Conservation (phyloP, 2,797 vertebrate species). For the Pelodytes ibericus region DNA sequence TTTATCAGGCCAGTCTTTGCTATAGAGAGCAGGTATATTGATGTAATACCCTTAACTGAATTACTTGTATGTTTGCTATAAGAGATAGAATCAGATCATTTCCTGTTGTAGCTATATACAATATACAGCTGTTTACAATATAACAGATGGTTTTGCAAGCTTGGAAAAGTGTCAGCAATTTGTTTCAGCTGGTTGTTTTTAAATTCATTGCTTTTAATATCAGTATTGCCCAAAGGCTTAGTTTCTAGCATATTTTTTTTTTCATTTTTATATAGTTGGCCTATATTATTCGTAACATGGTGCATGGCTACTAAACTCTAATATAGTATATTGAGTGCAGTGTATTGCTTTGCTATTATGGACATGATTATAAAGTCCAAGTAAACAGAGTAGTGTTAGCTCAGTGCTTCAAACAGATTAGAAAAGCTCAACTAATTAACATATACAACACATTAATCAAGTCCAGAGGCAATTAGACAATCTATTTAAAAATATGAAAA, state of each 20-base stretch:
- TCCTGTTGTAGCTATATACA: constrained; percentile 5
- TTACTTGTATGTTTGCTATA: neutral
- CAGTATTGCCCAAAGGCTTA: constrained; percentile 17
- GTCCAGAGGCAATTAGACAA: no score
- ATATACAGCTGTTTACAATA: constrained; percentile 8
- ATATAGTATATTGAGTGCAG: neutral
- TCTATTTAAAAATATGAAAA: no score
- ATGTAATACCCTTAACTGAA: neutral
- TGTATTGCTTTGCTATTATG: neutral
- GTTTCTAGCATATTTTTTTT: neutral
- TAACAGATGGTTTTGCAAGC: constrained; percentile 26
- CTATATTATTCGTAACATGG: neutral
- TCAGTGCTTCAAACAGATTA: neutral
- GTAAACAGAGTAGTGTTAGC: neutral
- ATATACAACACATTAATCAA: no score
- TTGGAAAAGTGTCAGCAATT: constrained; percentile 29
- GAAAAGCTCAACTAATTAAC: no score
- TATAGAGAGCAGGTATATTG: constrained; percentile 1
- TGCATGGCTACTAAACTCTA: neutral
- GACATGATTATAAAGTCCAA: neutral
- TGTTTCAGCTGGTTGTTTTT: constrained; percentile 28
- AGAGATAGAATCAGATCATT: constrained; percentile 7
- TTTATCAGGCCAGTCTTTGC: neutral
- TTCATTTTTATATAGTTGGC: neutral
- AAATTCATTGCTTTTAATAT: constrained; percentile 15